Conservation (phyloP, 2,888 invertebrate species). For the Fragum fragum region DNA sequence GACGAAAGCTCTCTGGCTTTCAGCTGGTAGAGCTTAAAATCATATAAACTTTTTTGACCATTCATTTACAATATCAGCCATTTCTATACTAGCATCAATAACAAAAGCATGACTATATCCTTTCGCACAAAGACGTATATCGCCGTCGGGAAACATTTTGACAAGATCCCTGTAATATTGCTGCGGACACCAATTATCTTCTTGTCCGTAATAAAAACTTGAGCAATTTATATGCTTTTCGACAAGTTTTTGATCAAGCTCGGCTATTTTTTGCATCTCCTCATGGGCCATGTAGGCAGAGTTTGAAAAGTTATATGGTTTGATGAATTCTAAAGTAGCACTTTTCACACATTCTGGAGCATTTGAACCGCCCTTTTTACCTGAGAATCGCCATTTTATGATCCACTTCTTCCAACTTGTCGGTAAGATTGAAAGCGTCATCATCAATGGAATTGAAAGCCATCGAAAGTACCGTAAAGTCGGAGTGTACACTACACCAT, state of each 20-base stretch:
- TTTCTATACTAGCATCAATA: conserved; percentile 87
- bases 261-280: conserved; percentile 93
- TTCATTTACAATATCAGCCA: conserved; percentile 83
- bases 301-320: conserved; percentile 81
- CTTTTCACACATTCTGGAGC: conserved; percentile 81
- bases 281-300: conserved; percentile 80
- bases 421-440: conserved; percentile 79
- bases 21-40: too few species aligned
- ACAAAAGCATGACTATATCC: conserved; percentile 94
- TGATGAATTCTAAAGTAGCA: conserved; percentile 83
- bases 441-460: conserved; percentile 80
- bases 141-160: conserved; percentile 89
- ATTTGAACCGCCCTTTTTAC: conserved; percentile 38
- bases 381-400: conserved; percentile 81
- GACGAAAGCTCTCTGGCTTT: too few species aligned
- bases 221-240: conserved; percentile 89
- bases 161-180: conserved; percentile 91
- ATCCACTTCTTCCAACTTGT: conserved; percentile 75
- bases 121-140: conserved; percentile 89
- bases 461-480: conserved; percentile 87
- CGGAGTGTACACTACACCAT: conserved; percentile 91
- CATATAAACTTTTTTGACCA: conserved; percentile 67
- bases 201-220: conserved; percentile 93
- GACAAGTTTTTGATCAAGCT: conserved; percentile 90
- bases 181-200: conserved; percentile 95